Conservation (phyloP, 2,113 vertebrate genomes). For the Catharus fuscescens region DNA sequence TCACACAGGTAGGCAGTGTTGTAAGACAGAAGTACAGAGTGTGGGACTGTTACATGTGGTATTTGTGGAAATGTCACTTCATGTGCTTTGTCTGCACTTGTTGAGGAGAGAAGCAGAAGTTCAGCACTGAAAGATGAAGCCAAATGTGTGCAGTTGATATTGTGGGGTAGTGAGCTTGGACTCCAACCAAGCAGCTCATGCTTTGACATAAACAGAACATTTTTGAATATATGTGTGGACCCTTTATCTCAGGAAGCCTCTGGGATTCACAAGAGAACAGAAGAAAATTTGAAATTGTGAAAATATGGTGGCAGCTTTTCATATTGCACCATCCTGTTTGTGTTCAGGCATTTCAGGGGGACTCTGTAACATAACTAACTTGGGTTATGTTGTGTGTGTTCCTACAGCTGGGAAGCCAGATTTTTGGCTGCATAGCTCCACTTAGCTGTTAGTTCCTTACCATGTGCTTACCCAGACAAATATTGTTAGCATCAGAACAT, state of each 20-base stretch:
- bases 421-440: not conserved
- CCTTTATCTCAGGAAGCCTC: not conserved
- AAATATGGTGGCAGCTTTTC: fast-evolving
- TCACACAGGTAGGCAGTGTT: conserved; percentile 82
- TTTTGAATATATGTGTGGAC: not conserved
- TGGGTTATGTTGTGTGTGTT: not conserved
- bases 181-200: not conserved
- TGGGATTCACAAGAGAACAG: not conserved
- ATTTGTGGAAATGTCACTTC: fast-evolving
- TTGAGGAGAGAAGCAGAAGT: not conserved
- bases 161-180: not conserved
- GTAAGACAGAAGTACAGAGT: not conserved
- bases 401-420: not conserved
- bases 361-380: not conserved
- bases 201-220: not conserved
- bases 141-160: fast-evolving
- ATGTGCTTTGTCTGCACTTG: not conserved
- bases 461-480: fast-evolving
- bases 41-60: fast-evolving
- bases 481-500: not conserved
- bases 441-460: not conserved
- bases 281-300: not conserved
- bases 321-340: not conserved
- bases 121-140: not conserved
- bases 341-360: not conserved